Percentiles rank a stretch among this genome's conserved stretches.
These are phyloP conservation scores for Zaprionus obscuricornis DNA, from an alignment of 2,888 invertebrate species.

Conservation along the genomic window DNA sequence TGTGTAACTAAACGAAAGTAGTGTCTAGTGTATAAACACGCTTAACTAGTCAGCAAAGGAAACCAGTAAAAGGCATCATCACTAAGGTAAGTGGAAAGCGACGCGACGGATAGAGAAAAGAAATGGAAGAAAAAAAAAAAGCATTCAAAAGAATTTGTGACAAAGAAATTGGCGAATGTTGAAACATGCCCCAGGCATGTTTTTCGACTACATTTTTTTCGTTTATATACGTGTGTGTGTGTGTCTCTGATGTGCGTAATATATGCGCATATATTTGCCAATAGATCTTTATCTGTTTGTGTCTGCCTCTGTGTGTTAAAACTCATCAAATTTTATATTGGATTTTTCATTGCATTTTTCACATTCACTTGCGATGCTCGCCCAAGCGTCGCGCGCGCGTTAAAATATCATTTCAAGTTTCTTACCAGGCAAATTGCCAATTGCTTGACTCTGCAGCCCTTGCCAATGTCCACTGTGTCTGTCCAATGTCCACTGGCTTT, in stretches of 20 bases:
- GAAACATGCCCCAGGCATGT: background rate
- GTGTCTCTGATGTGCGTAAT: conserved; percentile 16
- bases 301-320: background rate
- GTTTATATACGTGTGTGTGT: background rate
- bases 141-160: conserved; percentile 32
- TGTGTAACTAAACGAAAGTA: conserved; percentile 32
- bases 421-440: conserved; percentile 51
- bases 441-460: conserved; percentile 55
- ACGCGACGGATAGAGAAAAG: conserved; percentile 47
- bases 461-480: conserved; percentile 4
- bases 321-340: conserved; percentile 39
- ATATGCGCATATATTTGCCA: conserved; percentile 30
- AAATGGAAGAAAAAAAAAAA: conserved; percentile 13
- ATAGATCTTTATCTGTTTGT: too few relatives aligned
- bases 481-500: too few relatives aligned
- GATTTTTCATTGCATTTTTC: conserved; percentile 21
- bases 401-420: conserved; percentile 16
- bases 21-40: conserved; percentile 24
- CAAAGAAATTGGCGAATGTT: conserved; percentile 49
- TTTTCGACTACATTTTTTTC: conserved; percentile 21
- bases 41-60: background rate
- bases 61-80: conserved; percentile 4
- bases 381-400: conserved; percentile 8
- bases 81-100: conserved; percentile 52
- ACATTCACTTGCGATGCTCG: background rate